A percentile compares a stretch with the other conserved stretches of the same genome.
These are phyloP conservation scores for Electrona antarctica DNA, from an alignment of 2,113 vertebrate species.

Conservation along the genomic window DNA sequence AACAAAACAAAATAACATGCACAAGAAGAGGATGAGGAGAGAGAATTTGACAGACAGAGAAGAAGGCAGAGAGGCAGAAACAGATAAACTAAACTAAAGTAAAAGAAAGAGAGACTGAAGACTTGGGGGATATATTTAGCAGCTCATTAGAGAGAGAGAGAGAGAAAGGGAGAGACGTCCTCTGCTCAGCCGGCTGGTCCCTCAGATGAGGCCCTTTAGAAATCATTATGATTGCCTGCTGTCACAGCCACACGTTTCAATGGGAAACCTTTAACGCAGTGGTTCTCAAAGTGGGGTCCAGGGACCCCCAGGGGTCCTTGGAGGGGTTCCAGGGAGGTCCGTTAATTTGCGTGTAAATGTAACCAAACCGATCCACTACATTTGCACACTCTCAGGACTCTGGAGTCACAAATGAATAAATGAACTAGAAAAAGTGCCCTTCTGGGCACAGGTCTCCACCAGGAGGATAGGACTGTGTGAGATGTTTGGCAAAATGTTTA, in stretches of 20 bases:
- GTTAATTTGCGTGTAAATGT: no score
- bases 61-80: conserved; percentile 1
- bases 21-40: background rate
- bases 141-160: conserved; percentile 76
- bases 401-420: no score
- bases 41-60: background rate
- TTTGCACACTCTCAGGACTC: no score
- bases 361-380: no score
- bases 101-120: conserved; percentile 45
- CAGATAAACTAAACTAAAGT: conserved; percentile 5
- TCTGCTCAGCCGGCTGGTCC: conserved; percentile 71
- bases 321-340: no score
- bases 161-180: conserved; percentile 73
- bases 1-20: conserved; percentile 11
- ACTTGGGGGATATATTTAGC: conserved; percentile 76
- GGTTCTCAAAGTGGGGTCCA: background rate
- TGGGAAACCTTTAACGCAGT: conserved; percentile 42
- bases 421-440: no score
- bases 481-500: no score
- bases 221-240: conserved; percentile 74
- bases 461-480: no score
- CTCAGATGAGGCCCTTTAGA: conserved; percentile 72
- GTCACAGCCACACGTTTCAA: conserved; percentile 58
- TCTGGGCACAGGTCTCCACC: no score
- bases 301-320: no score